Percentiles rank a stretch among this genome's conserved stretches.
Evolutionary conservation across 2,113 vertebrate genomes (phyloP).

Genomic region (Parus major): DNA sequence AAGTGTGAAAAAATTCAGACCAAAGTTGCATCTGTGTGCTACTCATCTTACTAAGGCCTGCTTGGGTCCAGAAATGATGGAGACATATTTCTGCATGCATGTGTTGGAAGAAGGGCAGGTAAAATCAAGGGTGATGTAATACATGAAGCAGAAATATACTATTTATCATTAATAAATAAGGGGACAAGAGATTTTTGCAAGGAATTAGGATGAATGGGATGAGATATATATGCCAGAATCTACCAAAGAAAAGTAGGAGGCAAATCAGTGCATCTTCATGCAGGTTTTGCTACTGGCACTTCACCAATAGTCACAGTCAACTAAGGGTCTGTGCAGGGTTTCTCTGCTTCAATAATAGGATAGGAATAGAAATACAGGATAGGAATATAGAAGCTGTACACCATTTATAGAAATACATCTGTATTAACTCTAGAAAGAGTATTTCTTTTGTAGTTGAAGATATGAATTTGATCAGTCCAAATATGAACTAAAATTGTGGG

Average conservation of each 20-base stretch:
- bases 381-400: not conserved
- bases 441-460: not conserved
- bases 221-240: not conserved
- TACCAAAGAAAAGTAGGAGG: not conserved
- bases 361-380: not conserved
- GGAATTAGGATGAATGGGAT: not conserved
- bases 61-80: not conserved
- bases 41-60: not conserved
- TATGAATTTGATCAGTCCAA: not conserved
- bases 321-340: not conserved
- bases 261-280: not conserved
- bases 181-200: not conserved
- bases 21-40: not conserved
- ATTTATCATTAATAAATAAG: not conserved
- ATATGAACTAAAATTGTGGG: not conserved
- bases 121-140: not conserved
- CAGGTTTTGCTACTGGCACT: not conserved
- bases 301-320: not conserved
- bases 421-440: not conserved
- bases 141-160: not conserved
- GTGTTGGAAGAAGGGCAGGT: not conserved
- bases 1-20: not conserved
- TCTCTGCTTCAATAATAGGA: not conserved
- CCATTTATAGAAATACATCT: not conserved
- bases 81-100: not conserved